These are phyloP conservation scores for Tretioscincus oriximinensis DNA, from an alignment of 2,113 vertebrate genomes.

Conservation along the genomic window DNA sequence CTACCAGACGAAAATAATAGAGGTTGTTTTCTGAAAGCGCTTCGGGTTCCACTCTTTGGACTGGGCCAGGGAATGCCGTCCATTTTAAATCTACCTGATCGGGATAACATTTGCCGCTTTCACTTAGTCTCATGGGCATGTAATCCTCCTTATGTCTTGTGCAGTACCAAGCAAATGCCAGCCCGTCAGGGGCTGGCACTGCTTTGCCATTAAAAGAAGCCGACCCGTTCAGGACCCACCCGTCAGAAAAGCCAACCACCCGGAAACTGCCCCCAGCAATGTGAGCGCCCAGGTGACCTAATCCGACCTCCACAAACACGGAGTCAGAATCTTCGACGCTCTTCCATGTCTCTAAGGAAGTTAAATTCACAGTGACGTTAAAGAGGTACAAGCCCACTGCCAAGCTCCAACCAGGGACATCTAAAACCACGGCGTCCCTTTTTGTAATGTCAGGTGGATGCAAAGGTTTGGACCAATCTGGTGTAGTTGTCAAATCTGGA, in stretches of 20 bases:
- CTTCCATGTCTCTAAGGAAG: rapidly evolving
- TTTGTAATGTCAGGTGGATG: rapidly evolving
- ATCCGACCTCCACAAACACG: constrained; percentile 39
- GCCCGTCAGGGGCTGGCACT: background rate
- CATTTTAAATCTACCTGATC: constrained; percentile 54
- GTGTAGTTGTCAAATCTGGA: background rate
- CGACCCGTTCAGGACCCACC: constrained; percentile 61
- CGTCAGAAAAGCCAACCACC: constrained; percentile 50
- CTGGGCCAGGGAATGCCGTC: constrained; percentile 34
- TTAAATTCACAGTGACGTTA: constrained; percentile 28
- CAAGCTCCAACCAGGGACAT: constrained; percentile 44
- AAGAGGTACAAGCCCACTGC: constrained; percentile 62
- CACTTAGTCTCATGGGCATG: background rate
- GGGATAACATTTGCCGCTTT: constrained; percentile 45
- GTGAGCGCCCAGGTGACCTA: constrained; percentile 31
- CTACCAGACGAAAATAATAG: constrained; percentile 66
- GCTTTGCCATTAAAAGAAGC: constrained; percentile 58
- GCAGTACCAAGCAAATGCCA: constrained; percentile 71
- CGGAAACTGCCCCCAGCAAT: constrained; percentile 32
- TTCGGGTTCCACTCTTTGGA: constrained; percentile 45
- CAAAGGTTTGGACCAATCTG: constrained; percentile 40
- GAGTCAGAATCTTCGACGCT: background rate
- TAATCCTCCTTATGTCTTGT: constrained; percentile 48
- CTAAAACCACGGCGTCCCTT: rapidly evolving
- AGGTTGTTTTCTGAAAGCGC: constrained; percentile 32